Conservation (phyloP, 2,888 invertebrate species). For the Dasypogon diadema region DNA sequence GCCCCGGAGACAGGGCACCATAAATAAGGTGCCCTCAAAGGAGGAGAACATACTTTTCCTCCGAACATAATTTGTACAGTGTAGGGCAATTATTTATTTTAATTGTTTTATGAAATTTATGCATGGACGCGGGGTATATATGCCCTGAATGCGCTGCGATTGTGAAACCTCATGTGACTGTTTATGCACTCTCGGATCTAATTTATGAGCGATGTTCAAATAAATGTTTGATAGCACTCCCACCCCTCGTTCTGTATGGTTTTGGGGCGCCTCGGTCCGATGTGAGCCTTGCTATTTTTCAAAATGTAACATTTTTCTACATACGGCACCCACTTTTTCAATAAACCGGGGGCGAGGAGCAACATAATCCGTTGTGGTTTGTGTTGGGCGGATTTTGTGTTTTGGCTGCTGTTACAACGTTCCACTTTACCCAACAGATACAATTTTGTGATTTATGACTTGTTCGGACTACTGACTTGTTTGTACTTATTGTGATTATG, state of each 20-base stretch:
- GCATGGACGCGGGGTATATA: slow-evolving; percentile 56
- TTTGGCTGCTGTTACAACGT: slow-evolving; percentile 45
- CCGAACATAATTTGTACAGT: slow-evolving; percentile 59
- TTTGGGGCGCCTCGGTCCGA: slow-evolving; percentile 36
- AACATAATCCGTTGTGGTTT: slow-evolving; percentile 41
- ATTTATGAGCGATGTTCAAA: slow-evolving; percentile 60
- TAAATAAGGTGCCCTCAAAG: slow-evolving; percentile 41
- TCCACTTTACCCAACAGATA: slow-evolving; percentile 20
- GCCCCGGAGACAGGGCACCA: slow-evolving; percentile 23
- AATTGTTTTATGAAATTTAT: slow-evolving; percentile 60
- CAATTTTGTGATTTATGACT: slow-evolving; percentile 35
- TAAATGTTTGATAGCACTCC: slow-evolving; percentile 60
- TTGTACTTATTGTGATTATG: slow-evolving; percentile 16
- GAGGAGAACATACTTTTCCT: slow-evolving; percentile 25
- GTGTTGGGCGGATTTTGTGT: slow-evolving; percentile 48
- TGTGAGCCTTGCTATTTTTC: slow-evolving; percentile 26
- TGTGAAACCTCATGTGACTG: slow-evolving; percentile 54
- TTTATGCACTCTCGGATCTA: slow-evolving; percentile 58
- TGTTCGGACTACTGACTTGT: slow-evolving; percentile 17
- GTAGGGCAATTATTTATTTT: slow-evolving; percentile 60
- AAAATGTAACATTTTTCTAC: slow-evolving; percentile 41
- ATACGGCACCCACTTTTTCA: slow-evolving; percentile 41
- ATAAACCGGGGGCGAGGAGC: slow-evolving; percentile 42
- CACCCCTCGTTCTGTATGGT: slow-evolving; percentile 41
- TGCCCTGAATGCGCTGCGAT: slow-evolving; percentile 46